phyloP scores from a whole-genome alignment of 2,797 vertebrate species.

The Sebastes oblongus region DNA sequence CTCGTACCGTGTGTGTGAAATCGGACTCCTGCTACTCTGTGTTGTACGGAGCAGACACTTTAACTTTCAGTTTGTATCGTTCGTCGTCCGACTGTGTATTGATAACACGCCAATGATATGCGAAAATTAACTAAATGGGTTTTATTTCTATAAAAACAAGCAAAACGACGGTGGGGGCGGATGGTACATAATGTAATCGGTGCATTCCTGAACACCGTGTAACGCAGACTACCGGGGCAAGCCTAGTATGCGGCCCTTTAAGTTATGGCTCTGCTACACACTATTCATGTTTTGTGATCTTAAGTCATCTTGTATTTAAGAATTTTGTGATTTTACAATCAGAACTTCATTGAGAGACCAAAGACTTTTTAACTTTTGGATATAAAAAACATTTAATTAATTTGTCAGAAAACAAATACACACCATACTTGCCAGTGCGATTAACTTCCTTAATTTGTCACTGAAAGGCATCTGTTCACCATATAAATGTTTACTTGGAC shows the following conservation, averaged over 20 bases:
- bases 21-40: too few species aligned
- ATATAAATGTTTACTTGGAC: neutral
- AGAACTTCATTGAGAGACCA: neutral
- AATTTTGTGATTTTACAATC: neutral
- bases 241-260: neutral
- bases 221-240: neutral
- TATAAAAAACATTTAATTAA: slow-evolving; percentile 33
- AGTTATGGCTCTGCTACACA: neutral
- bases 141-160: too few species aligned
- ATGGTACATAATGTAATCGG: too few species aligned
- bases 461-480: neutral
- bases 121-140: too few species aligned
- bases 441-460: neutral
- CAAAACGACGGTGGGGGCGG: too few species aligned
- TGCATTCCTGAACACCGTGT: too few species aligned
- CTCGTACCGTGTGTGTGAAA: too few species aligned
- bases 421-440: neutral
- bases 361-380: neutral
- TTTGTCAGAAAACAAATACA: neutral
- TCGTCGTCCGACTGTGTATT: too few species aligned
- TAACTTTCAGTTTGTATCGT: too few species aligned
- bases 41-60: too few species aligned
- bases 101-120: too few species aligned
- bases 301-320: neutral
- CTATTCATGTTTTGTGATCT: neutral